phyloP scores from a whole-genome alignment of 2,888 invertebrate species.

The Pemphredon lugubris region DNA sequence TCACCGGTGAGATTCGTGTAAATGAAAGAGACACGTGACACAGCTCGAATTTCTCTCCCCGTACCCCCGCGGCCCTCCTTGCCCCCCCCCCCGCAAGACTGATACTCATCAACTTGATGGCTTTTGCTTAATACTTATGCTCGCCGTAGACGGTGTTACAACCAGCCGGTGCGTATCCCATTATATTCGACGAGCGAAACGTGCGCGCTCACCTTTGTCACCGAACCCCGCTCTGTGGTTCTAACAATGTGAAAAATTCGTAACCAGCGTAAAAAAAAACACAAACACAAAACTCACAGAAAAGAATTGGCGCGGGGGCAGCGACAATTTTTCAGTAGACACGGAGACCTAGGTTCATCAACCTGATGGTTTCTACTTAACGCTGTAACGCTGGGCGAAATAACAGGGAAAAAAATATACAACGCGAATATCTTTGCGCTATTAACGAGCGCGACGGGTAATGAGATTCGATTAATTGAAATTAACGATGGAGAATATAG shows the following conservation, averaged over 20 bases:
- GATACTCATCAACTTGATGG: constrained; percentile 65
- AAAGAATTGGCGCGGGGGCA: too few relatives aligned
- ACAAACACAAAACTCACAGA: too few relatives aligned
- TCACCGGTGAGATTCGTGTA: too few relatives aligned
- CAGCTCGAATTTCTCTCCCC: constrained; percentile 50
- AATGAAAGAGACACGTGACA: not conserved
- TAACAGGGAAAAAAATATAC: too few relatives aligned
- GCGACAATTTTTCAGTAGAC: too few relatives aligned
- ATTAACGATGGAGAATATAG: too few relatives aligned
- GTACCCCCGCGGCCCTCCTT: constrained; percentile 54
- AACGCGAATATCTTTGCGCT: too few relatives aligned
- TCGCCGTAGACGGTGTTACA: constrained; percentile 4
- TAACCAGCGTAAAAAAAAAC: not conserved
- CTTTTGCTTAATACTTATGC: constrained; percentile 63
- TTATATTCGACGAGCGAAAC: constrained; percentile 6
- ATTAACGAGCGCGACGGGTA: too few relatives aligned
- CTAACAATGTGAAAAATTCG: not conserved
- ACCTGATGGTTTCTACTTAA: too few relatives aligned
- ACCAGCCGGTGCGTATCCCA: constrained; percentile 18
- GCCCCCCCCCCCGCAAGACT: constrained; percentile 30
- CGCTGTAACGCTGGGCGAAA: too few relatives aligned
- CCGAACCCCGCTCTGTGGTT: not conserved
- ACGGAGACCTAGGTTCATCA: too few relatives aligned
- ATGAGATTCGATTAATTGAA: too few relatives aligned
- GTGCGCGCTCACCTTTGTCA: not conserved